A percentile compares a stretch with the other conserved stretches of the same genome.
These are phyloP conservation scores for Cerceris ruficornis DNA, from an alignment of 2,888 invertebrate genomes.

Conservation along the genomic window DNA sequence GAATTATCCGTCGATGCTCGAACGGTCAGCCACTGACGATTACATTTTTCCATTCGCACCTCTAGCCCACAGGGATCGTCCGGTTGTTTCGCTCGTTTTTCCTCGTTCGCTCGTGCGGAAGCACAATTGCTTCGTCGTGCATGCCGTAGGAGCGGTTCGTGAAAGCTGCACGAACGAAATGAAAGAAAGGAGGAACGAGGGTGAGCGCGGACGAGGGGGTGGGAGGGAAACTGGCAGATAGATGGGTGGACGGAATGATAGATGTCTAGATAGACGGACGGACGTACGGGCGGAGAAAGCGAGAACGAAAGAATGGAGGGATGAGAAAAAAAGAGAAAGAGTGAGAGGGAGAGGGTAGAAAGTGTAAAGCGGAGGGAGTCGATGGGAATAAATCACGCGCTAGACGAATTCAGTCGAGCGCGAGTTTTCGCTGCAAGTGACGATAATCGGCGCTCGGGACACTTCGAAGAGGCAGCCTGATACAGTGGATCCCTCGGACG, in stretches of 20 bases:
- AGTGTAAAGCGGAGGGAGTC: background rate
- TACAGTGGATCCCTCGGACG: background rate
- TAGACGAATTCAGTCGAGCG: slow-evolving; percentile 62
- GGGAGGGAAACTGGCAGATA: slow-evolving; percentile 21
- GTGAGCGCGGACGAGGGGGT: slow-evolving; percentile 4
- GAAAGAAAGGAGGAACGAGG: slow-evolving; percentile 40
- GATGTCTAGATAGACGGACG: slow-evolving; percentile 44
- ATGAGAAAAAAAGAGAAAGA: background rate
- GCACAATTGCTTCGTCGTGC: slow-evolving; percentile 49
- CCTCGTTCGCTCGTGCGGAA: slow-evolving; percentile 31
- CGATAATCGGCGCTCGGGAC: slow-evolving; percentile 47
- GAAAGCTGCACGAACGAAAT: slow-evolving; percentile 50
- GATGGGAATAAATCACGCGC: slow-evolving; percentile 53
- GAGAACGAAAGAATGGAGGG: slow-evolving; percentile 1
- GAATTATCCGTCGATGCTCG: slow-evolving; percentile 45
- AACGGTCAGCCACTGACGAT: slow-evolving; percentile 38
- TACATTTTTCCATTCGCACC: slow-evolving; percentile 44
- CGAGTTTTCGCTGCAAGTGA: slow-evolving; percentile 50
- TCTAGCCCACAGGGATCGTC: slow-evolving; percentile 15
- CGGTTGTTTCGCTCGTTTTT: slow-evolving; percentile 40
- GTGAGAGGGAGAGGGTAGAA: background rate
- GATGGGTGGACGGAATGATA: slow-evolving; percentile 43
- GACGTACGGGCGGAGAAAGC: slow-evolving; percentile 5
- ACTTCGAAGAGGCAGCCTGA: slow-evolving; percentile 19
- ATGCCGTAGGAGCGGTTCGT: slow-evolving; percentile 47